Percentiles rank a stretch among this genome's conserved stretches.
phyloP scores from a whole-genome alignment of 1,140 invertebrate species.

The Drosophila ironensis region DNA sequence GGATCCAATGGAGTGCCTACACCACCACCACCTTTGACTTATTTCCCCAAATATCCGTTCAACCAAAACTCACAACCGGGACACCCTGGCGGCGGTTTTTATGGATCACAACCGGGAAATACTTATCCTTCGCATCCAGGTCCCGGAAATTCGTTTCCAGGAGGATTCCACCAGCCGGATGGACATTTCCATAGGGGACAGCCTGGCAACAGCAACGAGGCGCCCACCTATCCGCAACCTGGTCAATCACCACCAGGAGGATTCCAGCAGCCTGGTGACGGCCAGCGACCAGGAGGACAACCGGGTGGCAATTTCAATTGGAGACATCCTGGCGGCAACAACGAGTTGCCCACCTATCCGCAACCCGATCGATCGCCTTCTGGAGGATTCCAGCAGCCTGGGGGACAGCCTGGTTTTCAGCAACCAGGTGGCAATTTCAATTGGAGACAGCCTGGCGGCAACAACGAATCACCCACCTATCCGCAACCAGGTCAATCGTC shows the following conservation, averaged over 20 bases:
- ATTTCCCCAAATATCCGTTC: background rate
- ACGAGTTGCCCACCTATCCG: background rate
- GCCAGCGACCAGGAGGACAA: background rate
- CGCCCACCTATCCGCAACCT: background rate
- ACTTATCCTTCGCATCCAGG: too few species aligned
- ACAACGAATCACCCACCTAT: background rate
- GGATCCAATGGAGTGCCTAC: background rate
- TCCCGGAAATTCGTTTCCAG: background rate
- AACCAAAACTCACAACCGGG: background rate
- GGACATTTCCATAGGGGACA: background rate
- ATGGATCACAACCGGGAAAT: too few species aligned
- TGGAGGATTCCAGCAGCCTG: background rate
- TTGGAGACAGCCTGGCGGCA: background rate
- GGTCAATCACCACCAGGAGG: too few species aligned
- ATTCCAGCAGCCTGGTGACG: background rate
- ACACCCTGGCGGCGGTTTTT: background rate
- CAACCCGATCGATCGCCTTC: background rate
- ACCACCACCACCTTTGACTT: background rate
- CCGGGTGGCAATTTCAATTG: background rate
- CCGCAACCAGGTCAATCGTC: background rate
- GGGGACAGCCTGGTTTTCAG: background rate
- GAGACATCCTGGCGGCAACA: background rate
- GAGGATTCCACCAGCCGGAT: too few species aligned
- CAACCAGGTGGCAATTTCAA: background rate
- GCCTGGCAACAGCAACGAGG: background rate